Evolutionary conservation across 2,888 invertebrate genomes (phyloP).

Genomic region (Pheosia tremula): DNA sequence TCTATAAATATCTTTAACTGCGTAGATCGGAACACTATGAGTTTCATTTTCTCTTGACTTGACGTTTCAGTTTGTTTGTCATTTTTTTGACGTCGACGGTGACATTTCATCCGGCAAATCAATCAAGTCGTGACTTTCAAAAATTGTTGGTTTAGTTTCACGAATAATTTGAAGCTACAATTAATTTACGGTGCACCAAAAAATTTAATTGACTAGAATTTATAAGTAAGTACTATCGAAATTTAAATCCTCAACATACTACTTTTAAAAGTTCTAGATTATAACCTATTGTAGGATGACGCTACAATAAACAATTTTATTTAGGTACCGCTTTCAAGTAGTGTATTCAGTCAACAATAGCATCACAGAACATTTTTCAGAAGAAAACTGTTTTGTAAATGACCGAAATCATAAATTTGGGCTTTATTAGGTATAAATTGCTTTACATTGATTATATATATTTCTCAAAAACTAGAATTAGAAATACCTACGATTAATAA

Average conservation of each 20-base stretch:
- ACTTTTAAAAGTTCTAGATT: neutral
- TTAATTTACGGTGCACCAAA: no score
- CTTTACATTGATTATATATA: no score
- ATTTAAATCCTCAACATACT: neutral
- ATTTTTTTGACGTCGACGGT: no score
- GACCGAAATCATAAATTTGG: no score
- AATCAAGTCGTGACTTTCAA: slow-evolving; percentile 68
- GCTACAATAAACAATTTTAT: slow-evolving; percentile 26
- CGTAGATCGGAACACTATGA: slow-evolving; percentile 2
- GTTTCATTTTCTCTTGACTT: slow-evolving; percentile 18
- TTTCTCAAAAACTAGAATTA: no score
- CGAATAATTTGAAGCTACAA: no score
- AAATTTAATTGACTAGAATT: slow-evolving; percentile 18
- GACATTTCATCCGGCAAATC: slow-evolving; percentile 21
- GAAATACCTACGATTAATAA: no score
- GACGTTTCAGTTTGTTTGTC: neutral
- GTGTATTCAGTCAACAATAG: no score
- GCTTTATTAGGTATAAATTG: no score
- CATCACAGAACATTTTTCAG: no score
- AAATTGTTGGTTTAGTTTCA: slow-evolving; percentile 34
- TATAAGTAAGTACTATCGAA: slow-evolving; percentile 39
- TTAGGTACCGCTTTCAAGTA: no score
- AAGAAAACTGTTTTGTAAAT: no score
- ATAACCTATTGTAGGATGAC: slow-evolving; percentile 24
- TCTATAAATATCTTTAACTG: neutral